Base-by-base conservation (phyloP, 2,888 invertebrate genomes). In the Sialis fuliginosa region DNA sequence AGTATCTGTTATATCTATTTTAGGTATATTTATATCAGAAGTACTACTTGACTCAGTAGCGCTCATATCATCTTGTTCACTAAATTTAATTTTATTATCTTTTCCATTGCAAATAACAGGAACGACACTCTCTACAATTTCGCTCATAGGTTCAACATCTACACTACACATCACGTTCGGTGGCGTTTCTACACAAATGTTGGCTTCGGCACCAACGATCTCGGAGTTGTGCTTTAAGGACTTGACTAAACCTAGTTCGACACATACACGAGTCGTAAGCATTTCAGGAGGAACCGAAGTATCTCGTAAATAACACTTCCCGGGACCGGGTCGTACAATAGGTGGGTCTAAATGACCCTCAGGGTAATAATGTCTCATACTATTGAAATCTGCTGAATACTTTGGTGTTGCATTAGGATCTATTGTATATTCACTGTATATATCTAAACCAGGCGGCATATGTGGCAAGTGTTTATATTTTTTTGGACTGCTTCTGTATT, bases 241-340 rank as follows among this genome's bases (percentile, higher is more conserved):
- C 4, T 64, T 62, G 4, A 66, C 63, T 42, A 66, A 52, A 53
- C 73, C 74, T 5, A 75, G 60, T 54, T 76, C 75, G 10, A 75
- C 69, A 55, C 74, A 75, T 4, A 72, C 73, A 32, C 71, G 63
- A 1, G 72, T 70, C 0, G 67, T 63, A 33, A 67, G 54, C 34
- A 68, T 63, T 50, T 69, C 68, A 42, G 60, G 53, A 39, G 52
- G 43, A 22, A 47, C 64, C 39, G 52, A 42, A 39, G 45, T 39
- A 12, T 53, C 52, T 33, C 50, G 48, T 22, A 53, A 48, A 32
- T 47, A 47, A 42, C 50, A 53, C 22, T 48, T 49, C 5, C 51
- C 51, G 32, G 52, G 48, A 10, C 48, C 49, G 12, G 54, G 53
- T 10, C 48, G 45, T 13, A 47, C 46, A n/a, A 47, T 32, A 4